Evolutionary conservation across 1,140 invertebrate species (phyloP), one percentile per base, ranked within the genome.

Genomic region (Cherax destructor): DNA sequence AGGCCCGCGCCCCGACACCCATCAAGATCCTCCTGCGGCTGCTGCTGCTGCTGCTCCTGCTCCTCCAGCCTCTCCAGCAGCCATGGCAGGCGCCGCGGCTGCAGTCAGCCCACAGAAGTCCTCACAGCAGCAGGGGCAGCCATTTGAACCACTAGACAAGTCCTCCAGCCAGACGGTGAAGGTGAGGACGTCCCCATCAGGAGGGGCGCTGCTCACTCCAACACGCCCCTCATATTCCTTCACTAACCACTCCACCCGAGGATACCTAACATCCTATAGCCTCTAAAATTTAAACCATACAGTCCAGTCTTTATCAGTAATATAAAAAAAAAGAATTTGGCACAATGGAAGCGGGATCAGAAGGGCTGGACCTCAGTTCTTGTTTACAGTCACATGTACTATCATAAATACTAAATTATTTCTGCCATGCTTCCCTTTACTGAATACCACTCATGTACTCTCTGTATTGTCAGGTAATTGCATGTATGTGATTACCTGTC

Each of bases 151-250:
- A 50, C 83, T 91, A 47, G 89, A 91, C 81, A 91, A 91, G 50
- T 76, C 89, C 61, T 69, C 74, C 89, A 85, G 83, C 89, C 89
- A 91, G 89, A 91, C 89, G 76, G 89, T 91, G 76, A 91, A 91
- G 76, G 89, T 91, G 65, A 72, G 85, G 76, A 16, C 41, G 11
- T 30, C 24, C 76, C 16, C 18, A 9, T 18, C 47, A 80, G 78
- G 78, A 16, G 49, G 49, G 78, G 47, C 16, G 49, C 10, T 10
- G 21, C 61, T 21, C 61, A 65, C 61, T 21, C n/a, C 79, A 49
- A 3, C 52, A 47, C 79, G 2, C 13, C 24, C n/a, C 78, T 41
- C 30, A 41, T 41, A 59, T 59, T 59, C 9, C 56, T 59, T 59
- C 56, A 59, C 56, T 59, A 16, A 10, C 56, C 50, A 21, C n/a